Percentiles rank a stretch among this genome's conserved stretches.
Evolutionary conservation across 2,888 invertebrate genomes (phyloP).

Genomic region (Caenorhabditis sp.): DNA sequence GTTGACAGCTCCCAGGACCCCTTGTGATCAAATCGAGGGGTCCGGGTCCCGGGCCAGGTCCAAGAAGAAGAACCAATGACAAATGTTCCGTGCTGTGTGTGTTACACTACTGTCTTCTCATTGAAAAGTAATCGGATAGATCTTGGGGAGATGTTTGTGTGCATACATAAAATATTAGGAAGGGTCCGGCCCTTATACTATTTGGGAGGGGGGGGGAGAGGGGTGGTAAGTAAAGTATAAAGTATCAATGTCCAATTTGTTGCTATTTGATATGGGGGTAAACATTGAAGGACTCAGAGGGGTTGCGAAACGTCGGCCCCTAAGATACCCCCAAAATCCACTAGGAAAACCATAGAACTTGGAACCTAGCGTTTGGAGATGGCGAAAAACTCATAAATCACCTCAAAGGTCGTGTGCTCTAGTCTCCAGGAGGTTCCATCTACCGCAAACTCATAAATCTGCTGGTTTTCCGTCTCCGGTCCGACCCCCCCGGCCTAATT

Average conservation of each 20-base stretch:
- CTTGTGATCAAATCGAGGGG: too few species aligned
- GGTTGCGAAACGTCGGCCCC: too few species aligned
- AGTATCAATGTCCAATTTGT: conserved; percentile 30
- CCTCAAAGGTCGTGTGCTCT: neutral
- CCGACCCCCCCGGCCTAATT: neutral
- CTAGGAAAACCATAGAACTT: too few species aligned
- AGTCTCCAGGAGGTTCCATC: neutral
- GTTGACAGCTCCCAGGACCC: neutral
- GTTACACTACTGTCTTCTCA: neutral
- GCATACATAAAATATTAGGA: conserved; percentile 21
- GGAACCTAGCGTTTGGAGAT: too few species aligned
- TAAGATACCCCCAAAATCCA: too few species aligned
- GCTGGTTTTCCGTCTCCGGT: neutral
- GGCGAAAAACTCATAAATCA: neutral
- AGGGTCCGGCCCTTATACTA: too few species aligned
- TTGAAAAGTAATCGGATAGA: conserved; percentile 14
- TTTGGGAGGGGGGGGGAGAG: too few species aligned
- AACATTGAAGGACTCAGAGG: neutral
- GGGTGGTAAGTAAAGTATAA: neutral
- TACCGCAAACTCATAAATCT: neutral
- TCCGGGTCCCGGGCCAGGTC: neutral
- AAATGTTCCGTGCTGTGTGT: conserved; percentile 2
- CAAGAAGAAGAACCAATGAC: neutral
- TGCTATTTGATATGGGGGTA: conserved; percentile 11
- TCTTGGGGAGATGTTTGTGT: neutral